Evolutionary conservation across 2,113 vertebrate species (phyloP).

Genomic region (human): GRCh38 chrX:108887501-108888000

Average conservation of each 20-base stretch:
- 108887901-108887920: background rate
- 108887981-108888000: background rate
- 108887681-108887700: too few species aligned
- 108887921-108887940: background rate
- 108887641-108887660: too few species aligned
- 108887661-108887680: too few species aligned
- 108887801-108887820: background rate
- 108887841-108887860: background rate
- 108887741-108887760: background rate
- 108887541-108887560: too few species aligned
- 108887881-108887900: background rate
- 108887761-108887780: background rate
- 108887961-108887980: background rate
- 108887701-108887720: too few species aligned
- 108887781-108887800: background rate
- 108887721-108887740: too few species aligned
- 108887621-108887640: too few species aligned
- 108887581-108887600: too few species aligned
- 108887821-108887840: background rate
- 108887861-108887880: background rate
- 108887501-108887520: background rate
- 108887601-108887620: too few species aligned
- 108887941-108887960: background rate
- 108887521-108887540: background rate
- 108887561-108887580: too few species aligned